Base-by-base conservation (phyloP, 2,797 vertebrate genomes). In the Notolepis coatsorum region DNA sequence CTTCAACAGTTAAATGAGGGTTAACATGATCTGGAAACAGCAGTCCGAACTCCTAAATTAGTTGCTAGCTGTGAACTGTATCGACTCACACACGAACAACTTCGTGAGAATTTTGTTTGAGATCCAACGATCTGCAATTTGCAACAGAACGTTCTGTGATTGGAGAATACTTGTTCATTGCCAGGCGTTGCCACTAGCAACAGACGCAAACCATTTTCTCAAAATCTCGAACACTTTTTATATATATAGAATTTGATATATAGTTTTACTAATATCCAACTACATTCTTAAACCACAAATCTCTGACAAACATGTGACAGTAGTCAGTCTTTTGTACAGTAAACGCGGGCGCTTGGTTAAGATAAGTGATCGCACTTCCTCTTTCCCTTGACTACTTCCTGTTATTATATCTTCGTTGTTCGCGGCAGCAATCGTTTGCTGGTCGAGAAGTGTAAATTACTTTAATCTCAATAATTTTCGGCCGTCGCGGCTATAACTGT, bases 121-220 rank as follows among this genome's bases (percentile, higher is more conserved):
- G n/a, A n/a, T n/a, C n/a, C n/a, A n/a, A n/a, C n/a, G n/a, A n/a
- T 0, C 2, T 17, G 73, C 80, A 89, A 95, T 95, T 92, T 73
- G 82, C 88, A 95, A 65, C 35, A 74, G 70, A 61, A 17, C n/a
- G 33, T 0, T 17, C 42, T 68, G n/a, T 84, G 86, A 91, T 92
- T 93, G 85, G 90, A n/a, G 3, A 60, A 56, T 4, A 2, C 0
- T 13, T 2, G 37, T 55, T 74, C 65, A n/a, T 35, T 18, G 3
- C 45, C 13, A 5, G 7, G 17, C 33, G 83, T 87, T 81, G 73
- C 68, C 74, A 42, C 4, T 77, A 71, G 81, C 35, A 77, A 91
- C 87, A 20, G 30, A 45, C 42, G 18, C 35, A 42, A 20, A 18
- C 7, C 15, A 35, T 35, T 10, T 13, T 12, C 9, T 35, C n/a